Evolutionary conservation across 1,140 invertebrate genomes (phyloP).

Genomic region (Bombus sibiricus): DNA sequence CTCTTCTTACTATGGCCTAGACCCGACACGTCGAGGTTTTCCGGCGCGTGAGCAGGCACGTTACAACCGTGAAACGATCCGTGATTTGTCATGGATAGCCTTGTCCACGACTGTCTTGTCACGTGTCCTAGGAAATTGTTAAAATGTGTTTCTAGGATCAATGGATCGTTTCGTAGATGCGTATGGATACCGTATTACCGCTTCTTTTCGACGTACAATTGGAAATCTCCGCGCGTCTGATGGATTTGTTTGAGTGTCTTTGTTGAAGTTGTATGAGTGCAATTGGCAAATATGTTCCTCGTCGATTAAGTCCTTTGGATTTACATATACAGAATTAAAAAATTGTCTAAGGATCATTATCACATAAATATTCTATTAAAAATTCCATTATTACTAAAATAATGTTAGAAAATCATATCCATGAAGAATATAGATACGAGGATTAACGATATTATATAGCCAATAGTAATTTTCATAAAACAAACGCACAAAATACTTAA

Average conservation of each 20-base stretch:
- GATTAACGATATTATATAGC: too few relatives aligned
- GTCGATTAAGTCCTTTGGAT: too few relatives aligned
- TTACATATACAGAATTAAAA: too few relatives aligned
- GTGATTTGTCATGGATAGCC: slow-evolving; percentile 73
- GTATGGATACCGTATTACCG: not conserved
- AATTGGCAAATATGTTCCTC: too few relatives aligned
- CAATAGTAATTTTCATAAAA: too few relatives aligned
- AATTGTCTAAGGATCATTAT: too few relatives aligned
- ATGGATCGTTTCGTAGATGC: not conserved
- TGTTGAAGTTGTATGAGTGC: too few relatives aligned
- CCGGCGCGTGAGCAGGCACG: slow-evolving; percentile 63
- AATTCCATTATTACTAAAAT: too few relatives aligned
- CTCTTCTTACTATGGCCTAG: slow-evolving; percentile 54
- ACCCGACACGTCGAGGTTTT: slow-evolving; percentile 33
- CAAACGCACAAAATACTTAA: too few relatives aligned
- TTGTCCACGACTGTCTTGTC: slow-evolving; percentile 30
- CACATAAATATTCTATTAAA: too few relatives aligned
- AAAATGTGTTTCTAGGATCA: slow-evolving; percentile 35
- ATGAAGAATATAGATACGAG: too few relatives aligned
- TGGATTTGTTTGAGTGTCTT: not conserved
- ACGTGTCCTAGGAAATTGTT: slow-evolving; percentile 49
- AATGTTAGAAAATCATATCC: too few relatives aligned
- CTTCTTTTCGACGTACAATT: not conserved
- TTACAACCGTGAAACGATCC: slow-evolving; percentile 75
- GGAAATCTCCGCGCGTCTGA: not conserved